Evolutionary conservation across 2,888 invertebrate species (phyloP).

Genomic region (Nomada ferruginata): DNA sequence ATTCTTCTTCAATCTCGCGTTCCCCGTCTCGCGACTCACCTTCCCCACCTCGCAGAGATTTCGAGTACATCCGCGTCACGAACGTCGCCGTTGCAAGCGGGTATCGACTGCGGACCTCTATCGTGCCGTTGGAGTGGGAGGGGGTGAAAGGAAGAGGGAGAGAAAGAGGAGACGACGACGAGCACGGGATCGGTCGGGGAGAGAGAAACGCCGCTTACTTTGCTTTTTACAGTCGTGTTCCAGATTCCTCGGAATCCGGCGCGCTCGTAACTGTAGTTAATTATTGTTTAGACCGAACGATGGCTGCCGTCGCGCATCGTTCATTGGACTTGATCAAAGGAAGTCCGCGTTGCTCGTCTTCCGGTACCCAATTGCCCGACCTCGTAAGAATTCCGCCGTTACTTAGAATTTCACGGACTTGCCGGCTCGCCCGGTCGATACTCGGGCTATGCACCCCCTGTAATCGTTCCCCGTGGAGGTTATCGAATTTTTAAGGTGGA

Average conservation of each 20-base stretch:
- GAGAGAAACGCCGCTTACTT: conserved; percentile 73
- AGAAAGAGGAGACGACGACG: conserved; percentile 44
- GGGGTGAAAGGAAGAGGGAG: conserved; percentile 25
- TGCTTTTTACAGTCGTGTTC: conserved; percentile 79
- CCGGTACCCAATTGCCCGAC: conserved; percentile 27
- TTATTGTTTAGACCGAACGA: conserved; percentile 74
- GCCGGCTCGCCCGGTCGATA: neutral
- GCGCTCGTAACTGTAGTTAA: conserved; percentile 79
- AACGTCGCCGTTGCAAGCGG: conserved; percentile 57
- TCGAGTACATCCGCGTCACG: conserved; percentile 34
- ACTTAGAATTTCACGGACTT: neutral
- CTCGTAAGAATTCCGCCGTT: neutral
- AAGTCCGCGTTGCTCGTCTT: conserved; percentile 38
- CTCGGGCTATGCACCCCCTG: neutral
- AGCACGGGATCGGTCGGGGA: conserved; percentile 31
- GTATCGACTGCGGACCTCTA: conserved; percentile 66
- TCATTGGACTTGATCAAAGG: conserved; percentile 37
- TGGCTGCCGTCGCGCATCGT: conserved; percentile 28
- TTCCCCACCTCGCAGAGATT: neutral
- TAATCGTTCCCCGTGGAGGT: conserved; percentile 1
- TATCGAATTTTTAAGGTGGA: conserved; percentile 7
- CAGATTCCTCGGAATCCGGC: conserved; percentile 79
- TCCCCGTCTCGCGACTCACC: neutral
- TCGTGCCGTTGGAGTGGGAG: conserved; percentile 29
- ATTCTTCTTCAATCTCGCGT: conserved; percentile 20